Base-by-base conservation (phyloP, 1,140 invertebrate species). In the Phocides pigmalion region DNA sequence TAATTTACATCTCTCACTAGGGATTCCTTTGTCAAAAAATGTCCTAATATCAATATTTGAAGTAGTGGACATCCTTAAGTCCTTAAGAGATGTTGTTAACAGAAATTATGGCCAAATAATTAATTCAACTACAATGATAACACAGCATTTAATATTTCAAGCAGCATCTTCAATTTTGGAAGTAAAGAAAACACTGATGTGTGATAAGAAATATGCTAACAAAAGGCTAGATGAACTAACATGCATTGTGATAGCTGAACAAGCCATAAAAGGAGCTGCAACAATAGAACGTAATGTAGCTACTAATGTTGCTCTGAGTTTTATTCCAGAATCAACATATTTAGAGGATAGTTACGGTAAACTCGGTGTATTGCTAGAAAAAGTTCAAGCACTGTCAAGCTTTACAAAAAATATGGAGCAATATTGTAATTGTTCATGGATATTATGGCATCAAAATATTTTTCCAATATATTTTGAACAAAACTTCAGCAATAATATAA, bases 371-470 rank as follows among this genome's bases (percentile, higher is more conserved):
- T 85, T 94, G 11, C 84, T 97, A 67, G 92, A 93, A 62, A 94
- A 94, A 78, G 89, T 96, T 39, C 93, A 95, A 74, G 81, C 91
- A 19, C 91, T 96, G 39, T 93, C 93, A 71, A 93, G 94, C 77
- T 92, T 96, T 35, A 87, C 93, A 50, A 81, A 92, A 67, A 93
- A 92, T 80, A 78, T 97, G 54, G 83, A 93, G 35, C 80, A 87
- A 61, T 92, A 94, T 15, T 95, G 94, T 79, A 93, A 97, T 82
- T 95, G 95, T 72, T 95, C 95, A 35, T 96, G 96, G 89, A 81
- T 97, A n/a, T 96, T 96, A 81, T 97, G 96, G 94, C 96, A 97
- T 92, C 93, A 95, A 76, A 94, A 95, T 64, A 92, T 97, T 47
- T 90, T 97, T 35, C 94, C 95, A 4, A 93, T 96, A 20, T 98